Percentiles rank a stretch among this genome's conserved stretches.
Conservation (phyloP, 2,797 vertebrate genomes). For the Eospalax fontanierii region DNA sequence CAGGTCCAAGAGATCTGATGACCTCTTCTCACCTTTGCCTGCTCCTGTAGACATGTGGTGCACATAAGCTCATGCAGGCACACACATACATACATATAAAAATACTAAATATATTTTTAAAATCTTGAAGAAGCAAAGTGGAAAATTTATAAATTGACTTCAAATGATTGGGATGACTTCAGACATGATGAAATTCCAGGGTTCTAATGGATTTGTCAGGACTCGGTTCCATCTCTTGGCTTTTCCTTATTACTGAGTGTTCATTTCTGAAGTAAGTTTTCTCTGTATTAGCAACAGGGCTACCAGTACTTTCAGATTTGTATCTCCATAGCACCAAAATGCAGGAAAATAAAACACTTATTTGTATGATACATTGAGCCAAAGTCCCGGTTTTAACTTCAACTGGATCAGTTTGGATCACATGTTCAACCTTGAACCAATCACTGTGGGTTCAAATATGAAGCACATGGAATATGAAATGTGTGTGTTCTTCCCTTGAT, state of each 20-base stretch:
- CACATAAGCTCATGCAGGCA: too few relatives aligned
- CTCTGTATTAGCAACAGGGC: not conserved
- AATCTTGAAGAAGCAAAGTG: constrained; percentile 56
- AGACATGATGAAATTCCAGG: constrained; percentile 42
- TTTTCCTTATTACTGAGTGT: constrained; percentile 36
- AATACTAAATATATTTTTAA: too few relatives aligned
- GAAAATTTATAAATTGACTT: constrained; percentile 25
- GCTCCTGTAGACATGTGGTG: too few relatives aligned
- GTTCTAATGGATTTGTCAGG: not conserved
- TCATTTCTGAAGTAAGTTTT: constrained; percentile 15
- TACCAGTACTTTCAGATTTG: not conserved
- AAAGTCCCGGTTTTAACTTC: constrained; percentile 17
- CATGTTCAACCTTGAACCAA: constrained; percentile 32
- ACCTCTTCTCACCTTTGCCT: too few relatives aligned
- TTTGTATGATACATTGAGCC: not conserved
- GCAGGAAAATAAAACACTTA: not conserved
- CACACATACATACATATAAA: too few relatives aligned
- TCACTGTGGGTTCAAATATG: constrained; percentile 4
- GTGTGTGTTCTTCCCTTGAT: not conserved
- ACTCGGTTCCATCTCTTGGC: not conserved
- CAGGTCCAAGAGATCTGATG: too few relatives aligned
- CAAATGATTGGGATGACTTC: constrained; percentile 48
- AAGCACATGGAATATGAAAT: not conserved
- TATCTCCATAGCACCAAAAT: not conserved
- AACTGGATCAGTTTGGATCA: not conserved